These are phyloP conservation scores for Neoitamus cyanurus DNA, from an alignment of 2,888 invertebrate species.

Conservation along the genomic window DNA sequence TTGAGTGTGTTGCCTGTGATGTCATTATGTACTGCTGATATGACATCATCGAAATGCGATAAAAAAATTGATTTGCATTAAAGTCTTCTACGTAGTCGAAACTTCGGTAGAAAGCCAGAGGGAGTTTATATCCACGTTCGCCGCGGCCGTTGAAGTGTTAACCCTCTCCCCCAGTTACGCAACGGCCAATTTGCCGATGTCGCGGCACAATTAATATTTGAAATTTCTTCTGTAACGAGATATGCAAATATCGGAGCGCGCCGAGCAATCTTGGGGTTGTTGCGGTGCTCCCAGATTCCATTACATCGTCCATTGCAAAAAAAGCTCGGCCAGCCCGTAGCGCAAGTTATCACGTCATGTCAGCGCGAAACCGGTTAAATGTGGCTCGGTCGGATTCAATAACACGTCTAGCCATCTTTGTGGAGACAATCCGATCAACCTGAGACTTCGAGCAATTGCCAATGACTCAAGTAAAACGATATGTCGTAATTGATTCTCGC, in stretches of 20 bases:
- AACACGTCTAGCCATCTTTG: slow-evolving; percentile 7
- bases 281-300: slow-evolving; percentile 24
- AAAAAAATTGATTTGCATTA: slow-evolving; percentile 9
- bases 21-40: slow-evolving; percentile 32
- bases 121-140: not conserved
- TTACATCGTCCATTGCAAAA: not conserved
- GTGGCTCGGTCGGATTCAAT: not conserved
- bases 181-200: not conserved
- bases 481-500: not conserved
- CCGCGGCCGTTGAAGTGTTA: not conserved
- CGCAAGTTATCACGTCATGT: not conserved
- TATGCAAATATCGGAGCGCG: slow-evolving; percentile 12
- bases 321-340: not conserved
- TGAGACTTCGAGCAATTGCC: not conserved
- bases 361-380: slow-evolving; percentile 16
- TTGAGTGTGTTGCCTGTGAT: slow-evolving; percentile 15
- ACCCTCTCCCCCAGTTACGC: not conserved
- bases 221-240: slow-evolving; percentile 15
- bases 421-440: not conserved
- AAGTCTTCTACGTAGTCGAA: not conserved
- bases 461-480: slow-evolving; percentile 17
- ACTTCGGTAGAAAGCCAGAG: not conserved
- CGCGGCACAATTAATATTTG: not conserved
- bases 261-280: slow-evolving; percentile 23
- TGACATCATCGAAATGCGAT: slow-evolving; percentile 30